phyloP scores from a whole-genome alignment of 2,888 invertebrate genomes.

The Dasypolia templi region DNA sequence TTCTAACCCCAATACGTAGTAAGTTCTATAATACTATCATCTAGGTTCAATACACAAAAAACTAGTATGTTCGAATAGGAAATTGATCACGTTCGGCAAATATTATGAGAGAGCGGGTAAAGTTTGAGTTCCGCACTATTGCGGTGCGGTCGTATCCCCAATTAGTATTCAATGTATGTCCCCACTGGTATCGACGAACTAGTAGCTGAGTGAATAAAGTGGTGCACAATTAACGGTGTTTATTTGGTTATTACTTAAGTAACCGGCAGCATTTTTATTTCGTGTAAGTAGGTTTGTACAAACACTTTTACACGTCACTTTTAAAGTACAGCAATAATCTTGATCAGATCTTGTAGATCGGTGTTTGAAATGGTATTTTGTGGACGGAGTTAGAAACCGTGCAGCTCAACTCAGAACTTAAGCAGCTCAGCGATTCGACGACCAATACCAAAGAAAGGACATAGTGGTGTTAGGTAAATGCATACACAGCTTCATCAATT shows the following conservation, averaged over 20 bases:
- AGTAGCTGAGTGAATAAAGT: constrained; percentile 10
- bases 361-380: too few species aligned
- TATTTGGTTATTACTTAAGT: not conserved
- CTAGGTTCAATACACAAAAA: constrained; percentile 10
- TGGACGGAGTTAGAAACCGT: too few species aligned
- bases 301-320: too few species aligned
- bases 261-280: too few species aligned
- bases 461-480: too few species aligned
- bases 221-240: not conserved
- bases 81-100: constrained; percentile 61
- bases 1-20: too few species aligned
- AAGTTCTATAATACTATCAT: not conserved
- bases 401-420: too few species aligned
- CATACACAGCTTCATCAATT: not conserved
- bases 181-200: constrained; percentile 21
- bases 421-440: too few species aligned
- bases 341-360: too few species aligned
- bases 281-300: too few species aligned
- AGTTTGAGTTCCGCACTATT: constrained; percentile 47
- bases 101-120: constrained; percentile 42
- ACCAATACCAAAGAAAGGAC: too few species aligned
- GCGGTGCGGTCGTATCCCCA: constrained; percentile 31
- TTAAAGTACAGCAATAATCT: too few species aligned
- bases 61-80: constrained; percentile 18
- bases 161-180: constrained; percentile 54